Base-by-base conservation (phyloP, 2,797 vertebrate genomes). In the Nyctibius grandis region DNA sequence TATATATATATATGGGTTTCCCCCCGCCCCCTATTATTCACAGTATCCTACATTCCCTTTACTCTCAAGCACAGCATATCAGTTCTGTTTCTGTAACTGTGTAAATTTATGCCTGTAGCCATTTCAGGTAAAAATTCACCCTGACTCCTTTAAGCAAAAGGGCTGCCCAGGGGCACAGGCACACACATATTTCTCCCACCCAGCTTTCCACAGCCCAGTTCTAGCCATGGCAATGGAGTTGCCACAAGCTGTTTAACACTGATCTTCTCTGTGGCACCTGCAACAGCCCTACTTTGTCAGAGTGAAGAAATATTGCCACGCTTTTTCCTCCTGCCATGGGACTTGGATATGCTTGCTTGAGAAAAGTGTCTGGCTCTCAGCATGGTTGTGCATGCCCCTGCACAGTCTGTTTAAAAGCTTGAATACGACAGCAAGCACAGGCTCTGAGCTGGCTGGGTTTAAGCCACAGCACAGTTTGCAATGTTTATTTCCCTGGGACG, bases 361-460 rank as follows among this genome's bases (percentile, higher is more conserved):
- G 29, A 40, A 57, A 28, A 2, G 6, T 0, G 1, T 11, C 50
- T 33, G 45, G 51, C 59, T 53, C 64, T 51, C 65, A 15, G 45
- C 36, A 9, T n/a, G 3, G 0, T 3, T n/a, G 19, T 22, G 5
- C 20, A 1, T 15, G 26, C 20, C 28, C 26, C 40, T 45, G 44
- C 50, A 15, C 3, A 3, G 61, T 2, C 40, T 80, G 40, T 4
- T 60, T 63, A 28, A 47, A 85, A 57, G 45, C 63, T 8, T 34
- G 47, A 50, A 25, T 25, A 1, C 3, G 6, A 15, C 28, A 54
- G 34, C 54, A 59, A 36, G 5, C 5, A 1, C 60, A 16, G 40
- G 40, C 51, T 67, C 50, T 0, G 28, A 54, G 56, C 54, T 80
- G 85, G 56, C 42, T 75, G 0, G 0, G 38, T 25, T 65, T 31